Evolutionary conservation across 2,797 vertebrate species (phyloP).

Genomic region (Peromyscus nudipes): DNA sequence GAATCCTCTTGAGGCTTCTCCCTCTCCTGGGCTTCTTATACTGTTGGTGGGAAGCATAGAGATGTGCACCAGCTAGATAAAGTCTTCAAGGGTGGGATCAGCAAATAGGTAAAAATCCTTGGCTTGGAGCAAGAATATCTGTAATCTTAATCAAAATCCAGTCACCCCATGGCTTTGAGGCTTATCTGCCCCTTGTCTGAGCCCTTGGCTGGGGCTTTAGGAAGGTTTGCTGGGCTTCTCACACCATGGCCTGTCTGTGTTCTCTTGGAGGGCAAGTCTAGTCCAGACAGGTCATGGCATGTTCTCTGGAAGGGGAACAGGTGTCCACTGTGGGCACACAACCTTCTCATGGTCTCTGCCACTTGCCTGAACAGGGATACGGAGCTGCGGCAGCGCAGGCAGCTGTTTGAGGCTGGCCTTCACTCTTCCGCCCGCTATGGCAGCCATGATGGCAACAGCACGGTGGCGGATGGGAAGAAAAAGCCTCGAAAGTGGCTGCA

Average conservation of each 20-base stretch:
- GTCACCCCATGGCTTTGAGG: background rate
- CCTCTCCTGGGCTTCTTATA: constrained; percentile 83
- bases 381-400: constrained; percentile 96
- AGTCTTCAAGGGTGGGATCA: constrained; percentile 78
- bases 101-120: constrained; percentile 80
- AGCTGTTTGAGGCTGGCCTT: constrained; percentile 96
- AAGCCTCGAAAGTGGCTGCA: constrained; percentile 98
- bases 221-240: background rate
- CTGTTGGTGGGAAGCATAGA: constrained; percentile 65
- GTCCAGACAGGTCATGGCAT: background rate
- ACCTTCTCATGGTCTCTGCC: background rate
- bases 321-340: background rate
- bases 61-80: background rate
- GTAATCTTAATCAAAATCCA: constrained; percentile 47
- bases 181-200: background rate
- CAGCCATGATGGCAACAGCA: constrained; percentile 92
- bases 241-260: background rate
- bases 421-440: constrained; percentile 97
- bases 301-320: background rate
- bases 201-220: background rate
- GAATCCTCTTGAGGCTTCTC: constrained; percentile 82
- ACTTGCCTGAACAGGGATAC: constrained; percentile 92
- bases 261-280: background rate
- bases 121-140: constrained; percentile 36
- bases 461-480: constrained; percentile 93